Percentiles rank a stretch among this genome's conserved stretches.
These are phyloP conservation scores for Agrochola litura DNA, from an alignment of 2,888 invertebrate species.

Conservation along the genomic window DNA sequence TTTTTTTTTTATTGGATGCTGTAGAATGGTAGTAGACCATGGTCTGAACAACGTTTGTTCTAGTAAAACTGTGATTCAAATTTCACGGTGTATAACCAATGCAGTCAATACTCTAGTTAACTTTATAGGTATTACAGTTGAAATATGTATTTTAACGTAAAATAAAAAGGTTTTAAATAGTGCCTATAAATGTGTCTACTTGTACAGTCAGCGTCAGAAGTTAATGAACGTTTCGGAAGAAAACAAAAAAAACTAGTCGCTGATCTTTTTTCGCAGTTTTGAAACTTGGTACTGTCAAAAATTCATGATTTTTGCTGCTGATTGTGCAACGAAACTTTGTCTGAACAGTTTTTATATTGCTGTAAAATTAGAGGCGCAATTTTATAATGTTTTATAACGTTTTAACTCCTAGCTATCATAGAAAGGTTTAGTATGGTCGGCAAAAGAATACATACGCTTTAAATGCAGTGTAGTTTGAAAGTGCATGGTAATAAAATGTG, in stretches of 20 bases:
- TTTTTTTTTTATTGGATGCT: too few species aligned
- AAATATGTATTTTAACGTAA: conserved; percentile 20
- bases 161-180: conserved; percentile 27
- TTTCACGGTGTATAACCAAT: too few species aligned
- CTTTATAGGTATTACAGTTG: conserved; percentile 10
- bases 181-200: conserved; percentile 23
- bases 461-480: conserved; percentile 41
- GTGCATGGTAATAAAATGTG: conserved; percentile 34
- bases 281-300: neutral
- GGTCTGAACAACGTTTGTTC: too few species aligned
- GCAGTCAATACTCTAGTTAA: conserved; percentile 24
- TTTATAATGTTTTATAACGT: conserved; percentile 53
- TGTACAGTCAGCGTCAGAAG: conserved; percentile 31
- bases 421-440: conserved; percentile 14
- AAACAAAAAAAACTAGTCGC: neutral
- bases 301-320: conserved; percentile 3
- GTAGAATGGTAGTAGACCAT: too few species aligned
- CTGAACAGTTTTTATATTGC: conserved; percentile 38
- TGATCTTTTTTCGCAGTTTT: neutral
- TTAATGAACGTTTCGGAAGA: neutral
- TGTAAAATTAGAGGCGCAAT: conserved; percentile 25
- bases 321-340: conserved; percentile 18
- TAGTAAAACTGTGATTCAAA: too few species aligned
- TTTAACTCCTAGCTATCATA: conserved; percentile 28
- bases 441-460: conserved; percentile 31